Base-by-base conservation (phyloP, 2,888 invertebrate species). In the Leucophora obtusa region DNA sequence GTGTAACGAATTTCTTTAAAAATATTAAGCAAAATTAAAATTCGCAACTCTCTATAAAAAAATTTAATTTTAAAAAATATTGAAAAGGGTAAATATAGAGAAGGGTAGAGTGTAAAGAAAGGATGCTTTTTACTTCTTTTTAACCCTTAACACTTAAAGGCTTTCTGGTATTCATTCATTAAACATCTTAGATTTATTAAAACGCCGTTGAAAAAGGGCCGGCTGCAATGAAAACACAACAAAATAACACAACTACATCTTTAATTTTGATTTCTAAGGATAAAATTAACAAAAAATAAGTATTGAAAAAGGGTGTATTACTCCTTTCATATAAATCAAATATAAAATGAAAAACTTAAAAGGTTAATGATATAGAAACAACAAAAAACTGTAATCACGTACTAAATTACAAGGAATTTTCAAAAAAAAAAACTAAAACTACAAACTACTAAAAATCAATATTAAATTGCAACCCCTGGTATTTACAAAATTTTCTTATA, bases 281-380 rank as follows among this genome's bases (percentile, higher is more conserved):
- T 33, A 47, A n/a, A 24, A 58, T 68, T 63, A 56, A 43, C 11
- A 21, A 53, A 38, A 33, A 28, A 1, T 28, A 28, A 4, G 7
- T 28, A 28, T 28, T 15, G 51, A 24, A 33, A 70, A 81, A 73
- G 73, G 77, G 73, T 74, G 62, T 63, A 51, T 17, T 51, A 51
- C n/a, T 28, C 38, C 71, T 58, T 70, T 63, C 43, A 65, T 66
- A 58, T 70, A 73, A 77, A 81, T 73, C 70, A 77, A 66, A 60
- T 66, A 35, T 38, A 60, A 70, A 76, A 54, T 6, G n/a, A 56
- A 60, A 71, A 83, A 82, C 80, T 83, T 85, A 86, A 86, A n/a
- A 86, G 86, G 86, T 86, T 87, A 87, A 87, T 85, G 85, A 87
- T 84, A 83, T 85, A 85, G 84, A 86, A 86, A 84, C 84, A 84